Base-by-base conservation (phyloP, 1,140 invertebrate species). In the Ostrea denselamellosa region DNA sequence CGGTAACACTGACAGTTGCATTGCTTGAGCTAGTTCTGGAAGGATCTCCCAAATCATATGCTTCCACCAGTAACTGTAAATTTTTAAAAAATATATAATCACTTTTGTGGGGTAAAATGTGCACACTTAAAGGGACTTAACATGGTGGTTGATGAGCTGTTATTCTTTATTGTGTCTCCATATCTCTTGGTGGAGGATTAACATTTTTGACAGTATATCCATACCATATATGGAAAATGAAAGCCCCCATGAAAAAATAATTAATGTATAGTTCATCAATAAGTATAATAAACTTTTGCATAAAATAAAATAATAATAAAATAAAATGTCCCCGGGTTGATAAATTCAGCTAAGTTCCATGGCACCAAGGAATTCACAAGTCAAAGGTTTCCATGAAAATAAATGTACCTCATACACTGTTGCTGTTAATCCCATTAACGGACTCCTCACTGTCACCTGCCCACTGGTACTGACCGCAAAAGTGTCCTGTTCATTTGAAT, bases 1-100 rank as follows among this genome's bases (percentile, higher is more conserved):
- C 97, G 91, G 97, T 98, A 83, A 99, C 97, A 81, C 96, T 95
- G 77, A 99, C 96, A 83, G 96, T 97, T 28, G 97, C 97, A 19
- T 96, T 97, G 4, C 97, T 97, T 81, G 97, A 34, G 84, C 88
- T 89, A 62, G 17, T 71, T 53, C 53, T 77, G 25, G 62, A 85
- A 8, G 88, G 88, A 53, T 86, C 86, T 51, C 88, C 88, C 65
- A 87, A 71, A 84, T 89, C 88, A 85, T 77, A 84, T 7, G 92
- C 92, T 83, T 90, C 85, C 58, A 92, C 83, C 25, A 52, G 12
- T 12, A 93, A 34, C 92, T 93, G 89, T 12, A 87, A 88, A 44
- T 44, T 44, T 44, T 44, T 44, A 44, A n/a, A n/a, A n/a, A n/a
- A 1, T 44, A 44, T 44, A 44, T 5, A 2, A 44, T 44, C 34